Conservation (phyloP, 2,113 vertebrate species). For the Aspiorhynchus laticeps region DNA sequence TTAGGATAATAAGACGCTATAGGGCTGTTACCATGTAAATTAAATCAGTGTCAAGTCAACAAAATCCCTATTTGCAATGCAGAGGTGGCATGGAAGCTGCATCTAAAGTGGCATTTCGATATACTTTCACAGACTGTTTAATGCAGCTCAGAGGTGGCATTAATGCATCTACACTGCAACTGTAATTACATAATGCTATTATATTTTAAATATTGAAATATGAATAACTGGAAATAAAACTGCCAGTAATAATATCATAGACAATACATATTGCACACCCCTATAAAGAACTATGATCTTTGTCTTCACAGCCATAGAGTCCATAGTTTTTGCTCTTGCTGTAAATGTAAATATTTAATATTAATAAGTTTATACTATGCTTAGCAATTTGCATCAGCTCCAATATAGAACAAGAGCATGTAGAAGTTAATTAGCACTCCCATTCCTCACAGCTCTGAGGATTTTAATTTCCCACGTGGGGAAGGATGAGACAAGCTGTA, state of each 20-base stretch:
- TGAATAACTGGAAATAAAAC: no score
- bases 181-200: no score
- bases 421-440: constrained; percentile 24
- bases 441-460: constrained; percentile 31
- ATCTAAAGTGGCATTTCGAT: no score
- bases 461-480: constrained; percentile 59
- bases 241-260: not conserved
- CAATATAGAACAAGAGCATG: not conserved
- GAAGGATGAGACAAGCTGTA: constrained; percentile 37
- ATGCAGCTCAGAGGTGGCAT: no score
- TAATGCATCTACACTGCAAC: no score
- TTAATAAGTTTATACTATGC: not conserved
- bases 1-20: no score
- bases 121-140: no score
- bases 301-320: not conserved
- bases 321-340: not conserved
- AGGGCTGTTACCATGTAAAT: no score
- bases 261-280: not conserved
- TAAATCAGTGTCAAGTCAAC: not conserved
- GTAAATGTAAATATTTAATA: not conserved
- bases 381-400: not conserved
- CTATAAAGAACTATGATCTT: not conserved
- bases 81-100: not conserved
- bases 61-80: not conserved
- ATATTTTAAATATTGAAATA: no score